These are phyloP conservation scores for Clavelina lepadiformis DNA, from an alignment of 23 tunicate genomes.

Conservation along the genomic window DNA sequence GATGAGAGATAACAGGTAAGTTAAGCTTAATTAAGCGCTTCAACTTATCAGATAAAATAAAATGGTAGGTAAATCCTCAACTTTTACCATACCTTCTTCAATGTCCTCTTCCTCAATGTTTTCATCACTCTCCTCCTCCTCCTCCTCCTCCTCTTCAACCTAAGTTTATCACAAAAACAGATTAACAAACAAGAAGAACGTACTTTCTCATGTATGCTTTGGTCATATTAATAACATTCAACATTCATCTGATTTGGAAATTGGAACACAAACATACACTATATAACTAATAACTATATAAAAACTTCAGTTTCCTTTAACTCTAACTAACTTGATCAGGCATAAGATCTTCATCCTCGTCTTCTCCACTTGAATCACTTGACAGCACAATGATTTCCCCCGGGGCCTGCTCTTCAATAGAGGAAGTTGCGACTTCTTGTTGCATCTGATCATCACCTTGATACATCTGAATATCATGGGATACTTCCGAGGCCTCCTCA, in stretches of 20 bases:
- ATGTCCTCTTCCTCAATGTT: slow-evolving; percentile 19
- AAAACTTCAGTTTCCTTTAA: too few relatives aligned
- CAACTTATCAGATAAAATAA: background rate
- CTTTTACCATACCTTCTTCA: too few relatives aligned
- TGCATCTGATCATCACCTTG: too few relatives aligned
- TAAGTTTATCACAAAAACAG: too few relatives aligned
- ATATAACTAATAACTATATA: too few relatives aligned
- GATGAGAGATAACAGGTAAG: background rate
- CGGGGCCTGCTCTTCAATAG: slow-evolving; percentile 15
- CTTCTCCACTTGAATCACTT: slow-evolving; percentile 7
- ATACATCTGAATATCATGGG: too few relatives aligned
- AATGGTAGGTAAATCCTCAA: too few relatives aligned
- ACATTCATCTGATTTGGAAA: too few relatives aligned
- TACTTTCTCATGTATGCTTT: too few relatives aligned
- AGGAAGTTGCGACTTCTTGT: slow-evolving; percentile 55
- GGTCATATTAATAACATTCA: too few relatives aligned
- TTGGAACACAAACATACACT: background rate
- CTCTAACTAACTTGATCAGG: background rate
- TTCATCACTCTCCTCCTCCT: slow-evolving; percentile 3
- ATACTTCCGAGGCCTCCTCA: too few relatives aligned
- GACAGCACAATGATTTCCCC: slow-evolving; percentile 61
- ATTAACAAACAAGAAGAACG: too few relatives aligned
- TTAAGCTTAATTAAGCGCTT: background rate
- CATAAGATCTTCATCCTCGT: background rate
- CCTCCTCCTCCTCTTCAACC: slow-evolving; percentile 13